These are phyloP conservation scores for Hyles vespertilio DNA, from an alignment of 1,140 invertebrate genomes.

Conservation along the genomic window DNA sequence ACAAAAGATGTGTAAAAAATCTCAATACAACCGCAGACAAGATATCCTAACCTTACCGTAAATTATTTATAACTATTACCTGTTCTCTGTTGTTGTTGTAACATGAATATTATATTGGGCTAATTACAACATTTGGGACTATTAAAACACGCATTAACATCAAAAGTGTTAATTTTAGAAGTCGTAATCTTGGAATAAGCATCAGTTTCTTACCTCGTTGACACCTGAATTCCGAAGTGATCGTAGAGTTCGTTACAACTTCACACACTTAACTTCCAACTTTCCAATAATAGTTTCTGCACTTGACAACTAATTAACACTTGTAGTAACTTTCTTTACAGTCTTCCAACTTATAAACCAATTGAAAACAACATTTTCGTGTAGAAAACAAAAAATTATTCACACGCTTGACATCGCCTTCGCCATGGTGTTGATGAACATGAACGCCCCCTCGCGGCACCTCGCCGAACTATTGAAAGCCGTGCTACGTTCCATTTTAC, in stretches of 20 bases:
- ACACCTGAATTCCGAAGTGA: conserved; percentile 73
- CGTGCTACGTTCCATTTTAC: conserved; percentile 22
- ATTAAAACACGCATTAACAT: conserved; percentile 35
- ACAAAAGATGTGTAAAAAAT: conserved; percentile 23
- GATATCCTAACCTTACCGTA: conserved; percentile 63
- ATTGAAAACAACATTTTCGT: conserved; percentile 62
- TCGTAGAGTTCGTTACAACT: conserved; percentile 71
- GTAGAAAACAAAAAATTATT: conserved; percentile 69
- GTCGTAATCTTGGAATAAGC: conserved; percentile 67
- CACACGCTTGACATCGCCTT: conserved; percentile 66
- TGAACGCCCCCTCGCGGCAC: conserved; percentile 45
- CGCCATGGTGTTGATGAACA: conserved; percentile 71
- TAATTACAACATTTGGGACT: conserved; percentile 41
- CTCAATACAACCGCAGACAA: conserved; percentile 44
- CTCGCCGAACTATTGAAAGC: conserved; percentile 32
- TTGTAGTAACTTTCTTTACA: conserved; percentile 43
- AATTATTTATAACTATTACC: conserved; percentile 68
- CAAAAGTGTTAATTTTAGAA: conserved; percentile 62
- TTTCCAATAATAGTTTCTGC: conserved; percentile 43
- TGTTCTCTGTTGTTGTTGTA: conserved; percentile 24
- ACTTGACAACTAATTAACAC: conserved; percentile 46
- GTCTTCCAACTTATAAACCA: conserved; percentile 63
- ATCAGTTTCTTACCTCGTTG: conserved; percentile 75
- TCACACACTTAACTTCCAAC: conserved; percentile 63
- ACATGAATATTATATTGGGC: conserved; percentile 23